Evolutionary conservation across 1,140 invertebrate genomes (phyloP), one percentile per base, ranked within the genome.

Genomic region (Archivesica marissinica): DNA sequence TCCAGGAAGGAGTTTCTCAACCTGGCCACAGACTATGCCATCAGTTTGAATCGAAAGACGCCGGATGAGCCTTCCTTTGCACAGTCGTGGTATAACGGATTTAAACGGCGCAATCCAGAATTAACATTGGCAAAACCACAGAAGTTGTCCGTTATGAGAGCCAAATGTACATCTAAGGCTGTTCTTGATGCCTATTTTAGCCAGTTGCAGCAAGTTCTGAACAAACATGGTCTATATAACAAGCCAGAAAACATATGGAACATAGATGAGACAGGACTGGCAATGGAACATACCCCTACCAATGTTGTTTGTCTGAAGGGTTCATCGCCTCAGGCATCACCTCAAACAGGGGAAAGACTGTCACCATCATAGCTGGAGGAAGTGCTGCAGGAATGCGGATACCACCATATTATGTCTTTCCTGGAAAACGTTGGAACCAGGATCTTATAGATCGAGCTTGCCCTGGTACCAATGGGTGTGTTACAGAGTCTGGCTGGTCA

Each of bases 61-160:
- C 4, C 15, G 1, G 25, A 11, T 33, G 82, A 77, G 28, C 20
- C 56, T 15, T 25, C 17, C 11, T 38, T 85, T 30, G 33, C 82
- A 52, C 25, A 44, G 11, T 61, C 52, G 9, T 83, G 50, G 70
- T 83, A 52, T 75, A 54, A 25, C 50, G 64, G 78, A 1, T 81
- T 70, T 47, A 81, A 70, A 33, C 6, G 38, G 3, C n/a, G 76
- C 1, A 28, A 39, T 28, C 64, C 96, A 97, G 96, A 97, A 97
- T 96, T 97, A 6, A 20, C 25, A 28, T 95, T 97, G 96, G 95
- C 96, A 96, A 96, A 97, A 96, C 96, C 96, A 96, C 96, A 95
- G 95, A 96, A 96, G 95, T 96, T 95, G 92, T 95, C 89, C 90
- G 91, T 94, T 91, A 86, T 91, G 89, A 15, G 74, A 9, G 66